These are phyloP conservation scores for Crypturellus undulatus DNA, from an alignment of 2,113 vertebrate genomes.

Conservation along the genomic window DNA sequence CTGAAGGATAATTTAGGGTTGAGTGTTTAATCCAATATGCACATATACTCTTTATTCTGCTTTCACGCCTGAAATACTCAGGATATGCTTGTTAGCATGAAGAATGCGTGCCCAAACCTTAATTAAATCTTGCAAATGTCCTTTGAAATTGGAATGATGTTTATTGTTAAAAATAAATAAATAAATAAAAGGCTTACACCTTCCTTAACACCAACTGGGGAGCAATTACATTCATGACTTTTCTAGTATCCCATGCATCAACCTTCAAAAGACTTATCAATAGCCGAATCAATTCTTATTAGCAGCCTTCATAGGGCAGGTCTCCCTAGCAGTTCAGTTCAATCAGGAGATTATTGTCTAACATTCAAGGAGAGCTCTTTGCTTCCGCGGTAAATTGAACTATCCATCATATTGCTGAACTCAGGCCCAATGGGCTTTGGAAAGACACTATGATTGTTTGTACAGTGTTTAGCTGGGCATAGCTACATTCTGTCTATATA, in stretches of 20 bases:
- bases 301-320: neutral
- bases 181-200: neutral
- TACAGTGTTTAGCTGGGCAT: neutral
- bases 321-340: neutral
- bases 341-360: conserved; percentile 41
- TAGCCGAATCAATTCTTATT: conserved; percentile 23
- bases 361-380: neutral
- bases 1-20: accelerated
- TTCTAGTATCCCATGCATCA: neutral
- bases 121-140: neutral
- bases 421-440: neutral
- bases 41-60: neutral
- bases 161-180: neutral
- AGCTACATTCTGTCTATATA: neutral
- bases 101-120: neutral
- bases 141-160: neutral
- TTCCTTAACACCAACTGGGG: neutral
- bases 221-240: neutral
- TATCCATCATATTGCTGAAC: neutral
- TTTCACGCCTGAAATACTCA: neutral
- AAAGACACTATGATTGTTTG: neutral
- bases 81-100: neutral
- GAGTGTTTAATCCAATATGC: neutral
- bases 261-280: conserved; percentile 14
- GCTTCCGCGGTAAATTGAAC: conserved; percentile 31